A percentile compares a stretch with the other conserved stretches of the same genome.
phyloP scores from a whole-genome alignment of 2,113 vertebrate species.

The Mohoua ochrocephala region DNA sequence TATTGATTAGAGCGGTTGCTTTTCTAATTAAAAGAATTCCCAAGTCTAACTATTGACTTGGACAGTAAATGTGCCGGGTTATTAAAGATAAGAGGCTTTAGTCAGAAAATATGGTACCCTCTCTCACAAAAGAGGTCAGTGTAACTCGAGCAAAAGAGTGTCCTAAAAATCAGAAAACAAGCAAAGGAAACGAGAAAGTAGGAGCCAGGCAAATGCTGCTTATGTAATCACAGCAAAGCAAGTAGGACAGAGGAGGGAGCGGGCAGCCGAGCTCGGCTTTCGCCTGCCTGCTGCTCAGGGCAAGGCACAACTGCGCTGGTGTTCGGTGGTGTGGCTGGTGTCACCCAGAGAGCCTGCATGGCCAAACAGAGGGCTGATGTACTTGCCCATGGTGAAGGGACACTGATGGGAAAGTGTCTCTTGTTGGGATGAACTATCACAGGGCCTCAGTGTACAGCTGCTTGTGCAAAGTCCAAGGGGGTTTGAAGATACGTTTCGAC shows the following conservation, averaged over 20 bases:
- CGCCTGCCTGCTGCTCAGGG: background rate
- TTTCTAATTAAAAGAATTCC: slow-evolving; percentile 42
- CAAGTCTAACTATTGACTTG: background rate
- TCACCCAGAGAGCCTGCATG: background rate
- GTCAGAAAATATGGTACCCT: slow-evolving; percentile 18
- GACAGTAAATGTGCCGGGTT: background rate
- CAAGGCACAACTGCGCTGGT: fast-evolving
- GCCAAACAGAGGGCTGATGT: background rate
- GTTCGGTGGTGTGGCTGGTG: fast-evolving
- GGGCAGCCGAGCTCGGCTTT: fast-evolving
- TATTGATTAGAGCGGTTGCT: background rate
- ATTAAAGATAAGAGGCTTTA: slow-evolving; percentile 39
- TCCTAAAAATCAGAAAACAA: slow-evolving; percentile 48
- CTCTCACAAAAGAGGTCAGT: slow-evolving; percentile 41
- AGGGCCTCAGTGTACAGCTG: background rate
- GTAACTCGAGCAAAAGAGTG: slow-evolving; percentile 34
- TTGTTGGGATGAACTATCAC: background rate
- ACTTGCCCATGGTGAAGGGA: fast-evolving
- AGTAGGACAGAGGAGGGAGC: slow-evolving; percentile 13
- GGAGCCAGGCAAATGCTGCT: slow-evolving; percentile 16
- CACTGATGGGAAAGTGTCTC: background rate
- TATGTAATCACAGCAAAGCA: slow-evolving; percentile 26
- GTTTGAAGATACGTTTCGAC: background rate
- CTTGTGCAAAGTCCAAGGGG: background rate
- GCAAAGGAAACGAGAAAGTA: background rate